Evolutionary conservation across 1,140 invertebrate genomes (phyloP).

Genomic region (Drosophila bocqueti): DNA sequence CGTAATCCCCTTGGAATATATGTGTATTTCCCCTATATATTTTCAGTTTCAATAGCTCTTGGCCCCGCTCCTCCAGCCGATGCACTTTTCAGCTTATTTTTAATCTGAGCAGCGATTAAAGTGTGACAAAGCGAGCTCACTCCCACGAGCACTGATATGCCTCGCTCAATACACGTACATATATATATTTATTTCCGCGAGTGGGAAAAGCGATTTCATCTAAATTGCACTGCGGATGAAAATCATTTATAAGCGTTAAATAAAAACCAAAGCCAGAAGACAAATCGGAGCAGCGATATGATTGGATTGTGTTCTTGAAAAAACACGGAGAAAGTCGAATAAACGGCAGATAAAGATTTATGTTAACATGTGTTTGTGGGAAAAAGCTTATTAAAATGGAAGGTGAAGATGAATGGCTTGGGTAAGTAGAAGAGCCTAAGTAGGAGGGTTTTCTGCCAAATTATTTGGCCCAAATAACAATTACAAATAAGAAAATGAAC

Average conservation of each 20-base stretch:
- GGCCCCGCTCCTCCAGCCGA: too few species aligned
- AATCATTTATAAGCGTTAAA: constrained; percentile 62
- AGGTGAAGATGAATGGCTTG: neutral
- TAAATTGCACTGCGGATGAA: constrained; percentile 64
- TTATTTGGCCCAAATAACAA: too few species aligned
- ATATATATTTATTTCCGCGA: constrained; percentile 17
- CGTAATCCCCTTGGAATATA: constrained; percentile 21
- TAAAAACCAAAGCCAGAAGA: constrained; percentile 36
- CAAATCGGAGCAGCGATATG: constrained; percentile 45
- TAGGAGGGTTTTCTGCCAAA: too few species aligned
- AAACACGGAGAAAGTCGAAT: constrained; percentile 5
- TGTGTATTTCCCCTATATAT: neutral
- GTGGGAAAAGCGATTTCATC: constrained; percentile 52
- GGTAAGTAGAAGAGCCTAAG: neutral
- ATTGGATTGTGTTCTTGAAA: constrained; percentile 5
- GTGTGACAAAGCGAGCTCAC: constrained; percentile 26
- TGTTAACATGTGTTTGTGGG: neutral
- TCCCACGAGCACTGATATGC: neutral
- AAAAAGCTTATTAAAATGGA: constrained; percentile 4
- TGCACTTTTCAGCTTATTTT: constrained; percentile 29
- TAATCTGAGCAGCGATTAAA: constrained; percentile 58
- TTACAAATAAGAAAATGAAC: too few species aligned
- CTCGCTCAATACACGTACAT: constrained; percentile 28
- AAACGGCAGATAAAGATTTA: constrained; percentile 15
- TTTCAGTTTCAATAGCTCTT: constrained; percentile 15